These are phyloP conservation scores for Erynnis tages DNA, from an alignment of 2,888 invertebrate genomes.

Conservation along the genomic window DNA sequence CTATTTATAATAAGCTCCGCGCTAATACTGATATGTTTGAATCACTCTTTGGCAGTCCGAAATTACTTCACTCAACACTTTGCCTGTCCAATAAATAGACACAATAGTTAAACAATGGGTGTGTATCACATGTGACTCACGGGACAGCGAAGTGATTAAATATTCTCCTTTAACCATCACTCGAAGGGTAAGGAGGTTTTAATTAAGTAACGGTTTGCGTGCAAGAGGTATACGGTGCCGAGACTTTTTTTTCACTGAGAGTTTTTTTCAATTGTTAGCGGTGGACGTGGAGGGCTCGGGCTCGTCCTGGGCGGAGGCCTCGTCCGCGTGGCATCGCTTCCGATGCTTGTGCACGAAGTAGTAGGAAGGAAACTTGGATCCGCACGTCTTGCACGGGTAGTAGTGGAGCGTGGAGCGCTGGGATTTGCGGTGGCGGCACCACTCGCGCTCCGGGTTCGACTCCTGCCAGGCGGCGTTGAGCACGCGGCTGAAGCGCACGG, in stretches of 20 bases:
- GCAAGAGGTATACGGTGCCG: neutral
- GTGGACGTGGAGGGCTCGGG: conserved; percentile 57
- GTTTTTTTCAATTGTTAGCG: conserved; percentile 35
- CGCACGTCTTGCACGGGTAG: conserved; percentile 96
- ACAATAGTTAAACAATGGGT: too few species aligned
- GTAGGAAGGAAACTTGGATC: conserved; percentile 95
- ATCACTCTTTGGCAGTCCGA: conserved; percentile 23
- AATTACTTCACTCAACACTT: neutral
- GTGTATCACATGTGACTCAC: too few species aligned
- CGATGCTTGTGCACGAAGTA: conserved; percentile 96
- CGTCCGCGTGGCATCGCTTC: conserved; percentile 90
- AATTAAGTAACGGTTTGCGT: too few species aligned
- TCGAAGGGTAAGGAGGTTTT: too few species aligned
- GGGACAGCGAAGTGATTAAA: too few species aligned
- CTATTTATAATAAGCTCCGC: conserved; percentile 33
- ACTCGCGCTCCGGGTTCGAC: conserved; percentile 83
- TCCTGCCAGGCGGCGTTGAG: conserved; percentile 89
- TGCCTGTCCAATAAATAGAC: too few species aligned
- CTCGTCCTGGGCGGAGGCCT: conserved; percentile 46
- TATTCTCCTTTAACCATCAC: too few species aligned
- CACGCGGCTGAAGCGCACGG: conserved; percentile 91
- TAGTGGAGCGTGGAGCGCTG: conserved; percentile 88
- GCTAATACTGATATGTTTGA: conserved; percentile 40
- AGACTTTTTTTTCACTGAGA: neutral
- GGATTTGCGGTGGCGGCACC: conserved; percentile 92